Evolutionary conservation across 2,113 vertebrate genomes (phyloP).

Genomic region (Lathamus discolor): DNA sequence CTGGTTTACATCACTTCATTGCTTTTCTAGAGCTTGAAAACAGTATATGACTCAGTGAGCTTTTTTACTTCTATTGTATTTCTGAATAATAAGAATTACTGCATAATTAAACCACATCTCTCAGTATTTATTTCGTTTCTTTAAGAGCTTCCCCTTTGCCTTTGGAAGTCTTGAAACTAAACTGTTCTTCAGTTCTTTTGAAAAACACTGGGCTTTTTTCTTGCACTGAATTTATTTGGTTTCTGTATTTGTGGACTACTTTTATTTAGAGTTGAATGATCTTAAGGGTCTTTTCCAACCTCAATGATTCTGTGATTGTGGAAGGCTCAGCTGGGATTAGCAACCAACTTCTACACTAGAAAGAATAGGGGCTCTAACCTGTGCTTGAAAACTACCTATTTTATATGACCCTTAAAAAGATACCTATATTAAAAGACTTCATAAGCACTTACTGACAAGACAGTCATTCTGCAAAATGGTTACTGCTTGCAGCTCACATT

Average conservation of each 20-base stretch:
- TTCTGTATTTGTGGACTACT: neutral
- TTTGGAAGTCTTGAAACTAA: neutral
- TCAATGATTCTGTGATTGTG: neutral
- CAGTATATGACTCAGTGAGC: neutral
- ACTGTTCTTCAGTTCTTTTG: neutral
- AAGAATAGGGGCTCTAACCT: neutral
- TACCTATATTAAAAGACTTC: neutral
- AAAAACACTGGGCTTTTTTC: neutral
- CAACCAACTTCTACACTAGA: neutral
- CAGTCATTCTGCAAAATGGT: neutral
- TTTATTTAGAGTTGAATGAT: neutral
- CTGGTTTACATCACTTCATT: neutral
- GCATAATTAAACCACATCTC: neutral
- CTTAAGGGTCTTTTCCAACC: neutral
- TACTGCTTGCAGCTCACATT: neutral
- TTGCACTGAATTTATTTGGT: neutral
- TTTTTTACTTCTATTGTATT: slow-evolving; percentile 13
- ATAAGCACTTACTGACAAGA: neutral
- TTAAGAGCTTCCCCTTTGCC: neutral
- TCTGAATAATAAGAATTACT: neutral
- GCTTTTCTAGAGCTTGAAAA: neutral
- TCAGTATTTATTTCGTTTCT: neutral
- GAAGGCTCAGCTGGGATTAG: neutral
- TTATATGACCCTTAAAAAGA: neutral
- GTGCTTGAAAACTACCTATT: neutral